Conservation (phyloP, 2,113 vertebrate species). For the Chloebia gouldiae region DNA sequence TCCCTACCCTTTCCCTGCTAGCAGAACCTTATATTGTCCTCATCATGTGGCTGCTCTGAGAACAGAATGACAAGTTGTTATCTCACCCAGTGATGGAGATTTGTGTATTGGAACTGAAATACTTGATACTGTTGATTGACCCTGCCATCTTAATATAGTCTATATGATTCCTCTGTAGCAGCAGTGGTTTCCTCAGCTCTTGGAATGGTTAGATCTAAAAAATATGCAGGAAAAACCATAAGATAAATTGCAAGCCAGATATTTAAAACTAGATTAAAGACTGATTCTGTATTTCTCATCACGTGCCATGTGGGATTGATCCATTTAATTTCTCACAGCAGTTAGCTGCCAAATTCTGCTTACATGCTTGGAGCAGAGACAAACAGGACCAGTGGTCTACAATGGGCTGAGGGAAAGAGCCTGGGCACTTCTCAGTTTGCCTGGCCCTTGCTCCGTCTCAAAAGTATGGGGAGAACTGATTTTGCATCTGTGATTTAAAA, state of each 20-base stretch:
- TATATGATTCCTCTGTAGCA: not conserved
- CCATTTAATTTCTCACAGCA: not conserved
- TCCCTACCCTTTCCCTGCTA: not conserved
- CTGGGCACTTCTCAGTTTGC: not conserved
- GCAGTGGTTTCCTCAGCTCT: not conserved
- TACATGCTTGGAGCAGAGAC: not conserved
- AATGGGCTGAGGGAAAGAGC: not conserved
- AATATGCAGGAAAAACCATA: not conserved
- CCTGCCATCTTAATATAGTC: not conserved
- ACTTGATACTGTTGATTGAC: not conserved
- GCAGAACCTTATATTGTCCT: not conserved
- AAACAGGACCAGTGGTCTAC: not conserved
- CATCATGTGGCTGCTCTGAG: not conserved
- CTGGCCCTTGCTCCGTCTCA: accelerated
- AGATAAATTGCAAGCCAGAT: not conserved
- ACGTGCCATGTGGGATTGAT: not conserved
- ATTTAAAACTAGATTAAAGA: not conserved
- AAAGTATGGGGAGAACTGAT: not conserved
- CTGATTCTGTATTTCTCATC: not conserved
- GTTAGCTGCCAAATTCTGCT: not conserved
- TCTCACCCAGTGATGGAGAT: not conserved
- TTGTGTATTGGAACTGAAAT: not conserved
- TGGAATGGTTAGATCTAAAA: not conserved
- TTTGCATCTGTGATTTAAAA: not conserved
- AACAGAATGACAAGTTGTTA: not conserved